Percentiles rank a stretch among this genome's conserved stretches.
Conservation (phyloP, 2,888 invertebrate genomes). For the Deilephila elpenor region DNA sequence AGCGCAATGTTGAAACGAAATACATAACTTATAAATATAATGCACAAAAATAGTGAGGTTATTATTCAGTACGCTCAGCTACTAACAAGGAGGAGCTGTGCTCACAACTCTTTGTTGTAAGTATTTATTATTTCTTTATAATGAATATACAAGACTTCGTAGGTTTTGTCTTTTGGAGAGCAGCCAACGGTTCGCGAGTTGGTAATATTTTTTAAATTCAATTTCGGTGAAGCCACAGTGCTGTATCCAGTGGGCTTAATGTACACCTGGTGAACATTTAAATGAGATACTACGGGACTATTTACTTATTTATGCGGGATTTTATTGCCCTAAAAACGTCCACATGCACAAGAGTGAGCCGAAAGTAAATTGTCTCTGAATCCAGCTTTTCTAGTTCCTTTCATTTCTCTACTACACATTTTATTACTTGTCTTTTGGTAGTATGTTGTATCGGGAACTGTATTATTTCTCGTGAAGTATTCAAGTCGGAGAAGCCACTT, state of each 20-base stretch:
- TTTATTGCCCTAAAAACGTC: slow-evolving; percentile 55
- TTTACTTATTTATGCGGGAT: slow-evolving; percentile 65
- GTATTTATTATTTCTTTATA: slow-evolving; percentile 78
- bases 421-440: slow-evolving; percentile 10
- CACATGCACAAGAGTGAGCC: slow-evolving; percentile 26
- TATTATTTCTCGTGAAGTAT: neutral
- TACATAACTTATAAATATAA: slow-evolving; percentile 16
- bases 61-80: slow-evolving; percentile 52
- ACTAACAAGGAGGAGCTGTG: slow-evolving; percentile 59
- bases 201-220: slow-evolving; percentile 85
- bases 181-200: slow-evolving; percentile 77
- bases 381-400: slow-evolving; percentile 34
- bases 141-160: slow-evolving; percentile 77
- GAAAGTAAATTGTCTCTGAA: slow-evolving; percentile 25
- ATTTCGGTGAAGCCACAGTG: slow-evolving; percentile 81
- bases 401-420: slow-evolving; percentile 18
- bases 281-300: slow-evolving; percentile 75
- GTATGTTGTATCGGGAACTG: neutral
- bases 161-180: slow-evolving; percentile 81
- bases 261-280: slow-evolving; percentile 82
- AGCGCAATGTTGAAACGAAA: neutral
- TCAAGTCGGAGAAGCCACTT: neutral
- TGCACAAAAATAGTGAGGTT: slow-evolving; percentile 33
- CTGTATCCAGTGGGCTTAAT: slow-evolving; percentile 80
- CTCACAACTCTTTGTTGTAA: slow-evolving; percentile 54